phyloP scores from a whole-genome alignment of 2,797 vertebrate species.

The Somateria mollissima region DNA sequence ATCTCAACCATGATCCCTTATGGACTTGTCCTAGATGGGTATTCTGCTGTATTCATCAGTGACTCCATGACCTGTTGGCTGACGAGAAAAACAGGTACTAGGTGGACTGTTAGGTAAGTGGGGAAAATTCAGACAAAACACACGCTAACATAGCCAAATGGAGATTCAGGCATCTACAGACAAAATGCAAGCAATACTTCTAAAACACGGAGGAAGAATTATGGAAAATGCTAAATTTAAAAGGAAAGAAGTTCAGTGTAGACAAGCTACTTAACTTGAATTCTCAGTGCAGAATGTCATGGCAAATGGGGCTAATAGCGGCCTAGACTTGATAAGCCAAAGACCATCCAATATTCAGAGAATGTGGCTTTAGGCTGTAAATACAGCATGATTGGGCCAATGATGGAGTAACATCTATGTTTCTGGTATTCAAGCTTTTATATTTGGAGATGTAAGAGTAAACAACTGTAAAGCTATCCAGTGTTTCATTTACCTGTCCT shows the following conservation, averaged over 20 bases:
- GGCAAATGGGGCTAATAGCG: not conserved
- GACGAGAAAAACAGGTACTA: not conserved
- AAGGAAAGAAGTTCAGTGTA: not conserved
- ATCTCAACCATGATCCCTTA: not conserved
- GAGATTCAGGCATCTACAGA: not conserved
- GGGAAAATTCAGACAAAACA: not conserved
- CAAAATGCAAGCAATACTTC: not conserved
- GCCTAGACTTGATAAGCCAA: not conserved
- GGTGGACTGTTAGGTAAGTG: not conserved
- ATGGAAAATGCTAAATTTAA: not conserved
- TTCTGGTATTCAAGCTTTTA: not conserved
- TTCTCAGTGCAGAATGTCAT: not conserved
- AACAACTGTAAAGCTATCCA: not conserved
- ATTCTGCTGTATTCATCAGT: not conserved
- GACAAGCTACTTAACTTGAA: not conserved
- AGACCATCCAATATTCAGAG: not conserved
- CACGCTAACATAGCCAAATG: not conserved
- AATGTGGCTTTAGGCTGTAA: not conserved
- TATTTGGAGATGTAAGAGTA: not conserved
- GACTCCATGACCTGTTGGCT: not conserved
- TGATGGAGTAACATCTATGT: not conserved
- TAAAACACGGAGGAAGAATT: not conserved
- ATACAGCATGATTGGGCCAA: fast-evolving
- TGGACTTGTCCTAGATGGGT: not conserved
- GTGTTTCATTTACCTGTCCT: not conserved